These are phyloP conservation scores for Heliconius cydno DNA, from an alignment of 2,888 invertebrate species.

Conservation along the genomic window DNA sequence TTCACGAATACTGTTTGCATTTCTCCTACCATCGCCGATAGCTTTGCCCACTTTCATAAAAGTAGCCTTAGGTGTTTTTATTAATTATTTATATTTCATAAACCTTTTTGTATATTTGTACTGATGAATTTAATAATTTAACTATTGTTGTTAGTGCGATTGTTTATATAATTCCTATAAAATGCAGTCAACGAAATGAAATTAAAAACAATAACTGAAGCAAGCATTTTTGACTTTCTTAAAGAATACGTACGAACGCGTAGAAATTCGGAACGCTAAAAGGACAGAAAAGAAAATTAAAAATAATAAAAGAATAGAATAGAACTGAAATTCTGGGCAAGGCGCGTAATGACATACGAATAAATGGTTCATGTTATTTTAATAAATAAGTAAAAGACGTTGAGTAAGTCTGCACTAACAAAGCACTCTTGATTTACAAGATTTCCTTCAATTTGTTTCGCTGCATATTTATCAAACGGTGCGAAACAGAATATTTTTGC, in stretches of 20 bases:
- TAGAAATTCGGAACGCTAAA: no score
- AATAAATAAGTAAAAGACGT: background rate
- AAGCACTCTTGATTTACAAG: conserved; percentile 3
- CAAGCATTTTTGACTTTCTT: no score
- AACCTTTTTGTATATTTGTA: no score
- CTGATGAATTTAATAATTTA: background rate
- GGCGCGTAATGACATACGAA: background rate
- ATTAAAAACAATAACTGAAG: background rate
- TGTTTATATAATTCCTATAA: background rate
- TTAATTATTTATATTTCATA: no score
- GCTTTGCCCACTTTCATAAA: background rate
- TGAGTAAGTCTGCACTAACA: background rate
- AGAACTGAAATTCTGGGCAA: background rate
- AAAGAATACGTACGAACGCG: no score
- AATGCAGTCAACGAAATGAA: background rate
- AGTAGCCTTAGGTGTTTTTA: no score
- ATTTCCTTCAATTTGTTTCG: conserved; percentile 4
- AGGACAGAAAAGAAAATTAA: no score
- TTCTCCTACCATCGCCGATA: background rate
- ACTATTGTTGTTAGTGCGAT: background rate
- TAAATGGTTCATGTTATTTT: background rate
- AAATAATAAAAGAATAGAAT: no score
- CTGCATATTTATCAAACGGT: conserved; percentile 19
- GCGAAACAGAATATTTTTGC: conserved; percentile 27
- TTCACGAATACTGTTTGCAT: background rate